Base-by-base conservation (phyloP, 2,888 invertebrate species). In the Drosophila nigricruria region DNA sequence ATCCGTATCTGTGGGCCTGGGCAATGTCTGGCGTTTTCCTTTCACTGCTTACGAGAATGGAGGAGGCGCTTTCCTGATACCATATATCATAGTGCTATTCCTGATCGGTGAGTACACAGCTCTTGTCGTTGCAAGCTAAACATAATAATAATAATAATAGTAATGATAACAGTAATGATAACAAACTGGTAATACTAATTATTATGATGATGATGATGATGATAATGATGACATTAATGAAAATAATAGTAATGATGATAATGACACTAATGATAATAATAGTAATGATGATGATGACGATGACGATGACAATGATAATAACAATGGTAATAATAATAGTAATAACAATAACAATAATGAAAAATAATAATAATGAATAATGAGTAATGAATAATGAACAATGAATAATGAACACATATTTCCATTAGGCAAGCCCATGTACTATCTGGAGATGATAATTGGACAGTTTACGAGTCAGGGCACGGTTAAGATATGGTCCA, bases 381-480 rank as follows among this genome's bases (percentile, higher is more conserved):
- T 23, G 5, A 6, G 25, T 23, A 23, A 16, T 16, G 16, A 43
- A 25, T 20, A 23, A 25, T 16, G 30, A 25, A n/a, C 10, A 3
- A 27, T 45, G 23, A 25, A 2, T 47, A 27, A 45, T 25, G 25
- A 5, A 3, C 4, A 16, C 1, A 5, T 1, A 38, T 25, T 25
- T 25, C 12, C 20, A 10, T 30, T 14, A 56, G 96, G 96, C 54
- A 95, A 96, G 81, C 97, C 97, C 0, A 95, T 97, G 93, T 97
- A 97, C 91, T 97, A 96, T 90, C 93, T 98, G 90, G 97, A 98
- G 93, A 96, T 96, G 93, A 94, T 95, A 2, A 91, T 97, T 12
- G 97, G 97, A 14, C 97, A 98, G 91, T 98, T 97, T 90, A 95
- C 96, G 63, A 96, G 96, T 63, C 95, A 95, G 86, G 97, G 97